These are phyloP conservation scores for Leptogaster cylindrica DNA, from an alignment of 2,888 invertebrate species.

Conservation along the genomic window DNA sequence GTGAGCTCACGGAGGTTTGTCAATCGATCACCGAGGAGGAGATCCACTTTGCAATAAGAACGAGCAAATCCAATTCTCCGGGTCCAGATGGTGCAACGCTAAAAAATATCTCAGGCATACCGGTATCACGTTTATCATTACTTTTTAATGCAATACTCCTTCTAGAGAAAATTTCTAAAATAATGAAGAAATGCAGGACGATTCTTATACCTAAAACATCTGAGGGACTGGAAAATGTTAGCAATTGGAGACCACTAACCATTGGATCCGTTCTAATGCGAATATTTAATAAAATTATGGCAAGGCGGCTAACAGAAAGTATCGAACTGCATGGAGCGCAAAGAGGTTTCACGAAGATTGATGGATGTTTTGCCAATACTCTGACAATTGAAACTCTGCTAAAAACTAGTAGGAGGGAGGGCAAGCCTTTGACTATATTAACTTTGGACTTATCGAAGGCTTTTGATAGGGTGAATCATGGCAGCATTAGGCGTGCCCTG, in stretches of 20 bases:
- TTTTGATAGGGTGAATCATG: background rate
- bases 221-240: background rate
- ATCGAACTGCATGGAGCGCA: background rate
- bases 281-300: background rate
- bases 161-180: background rate
- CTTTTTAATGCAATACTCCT: background rate
- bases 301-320: background rate
- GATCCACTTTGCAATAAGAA: background rate
- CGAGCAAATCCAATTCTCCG: background rate
- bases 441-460: background rate
- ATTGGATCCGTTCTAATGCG: background rate
- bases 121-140: background rate
- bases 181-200: background rate
- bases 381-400: background rate
- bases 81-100: background rate
- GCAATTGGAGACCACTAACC: background rate
- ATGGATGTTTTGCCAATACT: constrained; percentile 6
- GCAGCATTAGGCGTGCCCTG: background rate
- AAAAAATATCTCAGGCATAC: background rate
- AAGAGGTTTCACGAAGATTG: background rate
- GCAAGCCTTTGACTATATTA: background rate
- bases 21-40: background rate
- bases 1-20: background rate
- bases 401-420: background rate
- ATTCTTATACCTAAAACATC: background rate